Evolutionary conservation across 2,797 vertebrate genomes (phyloP).

Genomic region (Tolypeutes matacus): DNA sequence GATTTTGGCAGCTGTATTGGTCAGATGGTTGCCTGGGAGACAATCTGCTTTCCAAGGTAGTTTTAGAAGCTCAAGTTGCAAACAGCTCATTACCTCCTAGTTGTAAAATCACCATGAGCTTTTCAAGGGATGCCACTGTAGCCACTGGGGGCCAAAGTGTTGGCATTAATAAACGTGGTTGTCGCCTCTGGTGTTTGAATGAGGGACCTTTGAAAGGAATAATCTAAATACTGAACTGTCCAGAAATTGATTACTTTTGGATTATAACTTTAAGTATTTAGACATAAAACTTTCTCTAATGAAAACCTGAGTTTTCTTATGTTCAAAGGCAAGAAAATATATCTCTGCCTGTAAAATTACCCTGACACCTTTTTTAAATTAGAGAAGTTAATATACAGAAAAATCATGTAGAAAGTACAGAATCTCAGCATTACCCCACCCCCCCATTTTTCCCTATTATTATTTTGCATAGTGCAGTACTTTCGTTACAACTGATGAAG

Average conservation of each 20-base stretch:
- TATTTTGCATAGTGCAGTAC: too few relatives aligned
- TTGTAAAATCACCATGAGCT: constrained; percentile 44
- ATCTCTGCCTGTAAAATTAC: background rate
- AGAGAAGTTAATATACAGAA: too few relatives aligned
- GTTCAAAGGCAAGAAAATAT: background rate
- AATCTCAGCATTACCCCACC: too few relatives aligned
- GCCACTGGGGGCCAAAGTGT: background rate
- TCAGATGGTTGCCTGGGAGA: constrained; percentile 32
- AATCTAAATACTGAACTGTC: background rate
- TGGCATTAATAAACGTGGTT: background rate
- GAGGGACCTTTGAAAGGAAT: constrained; percentile 1
- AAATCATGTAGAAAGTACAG: too few relatives aligned
- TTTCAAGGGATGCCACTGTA: background rate
- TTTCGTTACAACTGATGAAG: too few relatives aligned
- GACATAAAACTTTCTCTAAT: background rate
- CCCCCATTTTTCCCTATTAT: too few relatives aligned
- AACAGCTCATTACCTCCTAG: constrained; percentile 34
- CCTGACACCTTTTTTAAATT: too few relatives aligned
- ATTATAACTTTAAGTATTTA: constrained; percentile 32
- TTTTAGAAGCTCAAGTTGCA: constrained; percentile 36
- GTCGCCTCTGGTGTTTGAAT: background rate
- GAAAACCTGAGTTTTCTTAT: background rate
- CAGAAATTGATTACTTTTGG: background rate
- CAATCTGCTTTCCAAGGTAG: background rate
- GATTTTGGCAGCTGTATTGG: background rate